Evolutionary conservation across 2,888 invertebrate genomes (phyloP).

Genomic region (Drosophila meridionalis): DNA sequence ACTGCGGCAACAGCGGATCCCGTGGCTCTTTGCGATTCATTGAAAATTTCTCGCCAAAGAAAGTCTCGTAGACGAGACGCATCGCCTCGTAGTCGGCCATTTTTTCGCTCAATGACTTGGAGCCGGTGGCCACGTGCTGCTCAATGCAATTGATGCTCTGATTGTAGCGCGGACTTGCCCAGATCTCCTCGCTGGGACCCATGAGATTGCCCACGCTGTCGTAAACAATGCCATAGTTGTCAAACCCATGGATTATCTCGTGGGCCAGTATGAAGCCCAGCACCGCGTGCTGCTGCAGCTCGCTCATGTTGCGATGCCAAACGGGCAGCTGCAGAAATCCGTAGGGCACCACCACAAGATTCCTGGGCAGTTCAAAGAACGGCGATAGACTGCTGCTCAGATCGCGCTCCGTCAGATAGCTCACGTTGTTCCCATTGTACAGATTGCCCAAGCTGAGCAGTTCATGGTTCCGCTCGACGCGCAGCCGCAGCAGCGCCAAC

Average conservation of each 20-base stretch:
- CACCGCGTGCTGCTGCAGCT: slow-evolving; percentile 76
- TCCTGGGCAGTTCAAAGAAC: slow-evolving; percentile 78
- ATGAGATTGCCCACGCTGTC: slow-evolving; percentile 81
- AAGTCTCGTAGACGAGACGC: slow-evolving; percentile 80
- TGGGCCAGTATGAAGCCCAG: slow-evolving; percentile 81
- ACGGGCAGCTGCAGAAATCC: slow-evolving; percentile 79
- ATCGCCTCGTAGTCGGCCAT: slow-evolving; percentile 82
- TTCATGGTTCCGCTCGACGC: slow-evolving; percentile 68
- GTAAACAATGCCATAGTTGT: slow-evolving; percentile 81
- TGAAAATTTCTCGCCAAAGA: slow-evolving; percentile 57
- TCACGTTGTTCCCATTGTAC: slow-evolving; percentile 45
- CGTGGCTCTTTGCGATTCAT: slow-evolving; percentile 52
- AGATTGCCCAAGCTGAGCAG: slow-evolving; percentile 37
- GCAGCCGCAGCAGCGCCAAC: slow-evolving; percentile 69
- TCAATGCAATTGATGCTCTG: slow-evolving; percentile 78
- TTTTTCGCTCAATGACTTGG: slow-evolving; percentile 79
- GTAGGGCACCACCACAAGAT: slow-evolving; percentile 79
- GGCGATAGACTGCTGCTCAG: slow-evolving; percentile 81
- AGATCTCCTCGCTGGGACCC: slow-evolving; percentile 82
- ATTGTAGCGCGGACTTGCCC: slow-evolving; percentile 70
- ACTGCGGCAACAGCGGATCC: slow-evolving; percentile 66
- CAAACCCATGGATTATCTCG: slow-evolving; percentile 82
- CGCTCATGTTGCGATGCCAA: slow-evolving; percentile 74
- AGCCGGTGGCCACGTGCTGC: slow-evolving; percentile 76
- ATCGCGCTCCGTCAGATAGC: slow-evolving; percentile 69